Evolutionary conservation across 2,113 vertebrate species (phyloP), one percentile per base, ranked within the genome.

Genomic region (Cranoglanis bouderius): DNA sequence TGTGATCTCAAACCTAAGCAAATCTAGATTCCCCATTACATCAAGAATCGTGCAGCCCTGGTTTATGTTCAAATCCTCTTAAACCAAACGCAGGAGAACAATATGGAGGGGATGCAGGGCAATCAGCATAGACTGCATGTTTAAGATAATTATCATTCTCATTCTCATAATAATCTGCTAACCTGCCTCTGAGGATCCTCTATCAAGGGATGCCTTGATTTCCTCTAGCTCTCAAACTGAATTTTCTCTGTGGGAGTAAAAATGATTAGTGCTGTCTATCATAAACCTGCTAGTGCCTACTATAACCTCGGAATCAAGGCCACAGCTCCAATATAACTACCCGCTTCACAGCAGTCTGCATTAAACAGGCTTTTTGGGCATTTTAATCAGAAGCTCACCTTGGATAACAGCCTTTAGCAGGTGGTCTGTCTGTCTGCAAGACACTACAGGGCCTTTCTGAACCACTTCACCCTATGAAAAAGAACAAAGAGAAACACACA

Each of bases 371-470:
- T 18, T 88, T 75, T 14, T 19, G 61, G 70, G 29, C 16, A 40
- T 63, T 80, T 78, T 80, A 67, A 67, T 85, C 70, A 80, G 26
- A 89, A 46, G 53, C 90, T 83, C 77, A 95, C 95, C 95, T 95
- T 92, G 90, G 55, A 96, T 92, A 88, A 95, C 90, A 35, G 88
- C 86, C 91, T 95, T 96, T 87, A 95, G 90, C 87, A 94, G 67
- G 67, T 87, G 92, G 85, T 89, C 72, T 53, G 91, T 82, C 49
- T 83, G 84, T 10, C 85, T 53, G 3, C 85, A 53, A 35, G 88
- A 90, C 88, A 95, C 91, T 91, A 95, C 90, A 0, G 92, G 94
- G 13, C 93, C 94, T 91, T 96, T 95, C 26, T n/a, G 89, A 88
- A 93, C 77, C 82, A 96, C 93, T 85, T 88, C 93, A 40, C 94